These are phyloP conservation scores for Geodia barretti DNA, from an alignment of 37 sponge, comb jelly and placozoan species.

Conservation along the genomic window DNA sequence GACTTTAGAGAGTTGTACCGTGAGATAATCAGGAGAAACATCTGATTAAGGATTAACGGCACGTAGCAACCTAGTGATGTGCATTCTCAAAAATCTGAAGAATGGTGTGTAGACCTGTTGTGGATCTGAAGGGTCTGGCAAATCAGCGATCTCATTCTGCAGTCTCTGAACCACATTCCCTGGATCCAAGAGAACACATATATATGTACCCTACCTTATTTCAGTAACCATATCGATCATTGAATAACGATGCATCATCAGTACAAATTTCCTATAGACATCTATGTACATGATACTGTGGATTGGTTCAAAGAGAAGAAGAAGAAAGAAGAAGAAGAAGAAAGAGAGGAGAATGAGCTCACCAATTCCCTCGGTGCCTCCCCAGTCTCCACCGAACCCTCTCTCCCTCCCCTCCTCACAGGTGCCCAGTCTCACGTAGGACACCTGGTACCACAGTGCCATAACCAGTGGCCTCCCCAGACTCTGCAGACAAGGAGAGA, in stretches of 20 bases:
- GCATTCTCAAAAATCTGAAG: too few species aligned
- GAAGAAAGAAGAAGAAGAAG: neutral
- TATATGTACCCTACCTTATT: neutral
- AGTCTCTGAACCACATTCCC: conserved; percentile 48
- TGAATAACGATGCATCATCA: too few species aligned
- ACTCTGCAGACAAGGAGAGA: conserved; percentile 19
- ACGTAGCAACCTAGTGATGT: too few species aligned
- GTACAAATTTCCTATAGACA: too few species aligned
- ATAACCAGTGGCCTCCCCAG: conserved; percentile 17
- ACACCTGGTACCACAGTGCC: conserved; percentile 37
- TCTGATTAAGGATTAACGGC: too few species aligned
- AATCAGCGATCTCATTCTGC: conserved; percentile 35
- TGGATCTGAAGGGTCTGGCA: conserved; percentile 45
- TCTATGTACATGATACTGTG: neutral
- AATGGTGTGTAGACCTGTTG: too few species aligned
- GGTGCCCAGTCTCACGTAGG: conserved; percentile 46
- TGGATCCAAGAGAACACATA: conserved; percentile 6
- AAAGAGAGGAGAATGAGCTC: too few species aligned
- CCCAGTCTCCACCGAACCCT: conserved; percentile 40
- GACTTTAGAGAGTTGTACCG: too few species aligned
- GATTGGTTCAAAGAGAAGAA: too few species aligned
- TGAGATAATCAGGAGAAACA: too few species aligned
- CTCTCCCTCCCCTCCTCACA: neutral
- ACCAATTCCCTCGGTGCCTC: conserved; percentile 72
- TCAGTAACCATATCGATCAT: neutral